Conservation (phyloP, 2,113 vertebrate genomes). For the Rhinogobius similis region DNA sequence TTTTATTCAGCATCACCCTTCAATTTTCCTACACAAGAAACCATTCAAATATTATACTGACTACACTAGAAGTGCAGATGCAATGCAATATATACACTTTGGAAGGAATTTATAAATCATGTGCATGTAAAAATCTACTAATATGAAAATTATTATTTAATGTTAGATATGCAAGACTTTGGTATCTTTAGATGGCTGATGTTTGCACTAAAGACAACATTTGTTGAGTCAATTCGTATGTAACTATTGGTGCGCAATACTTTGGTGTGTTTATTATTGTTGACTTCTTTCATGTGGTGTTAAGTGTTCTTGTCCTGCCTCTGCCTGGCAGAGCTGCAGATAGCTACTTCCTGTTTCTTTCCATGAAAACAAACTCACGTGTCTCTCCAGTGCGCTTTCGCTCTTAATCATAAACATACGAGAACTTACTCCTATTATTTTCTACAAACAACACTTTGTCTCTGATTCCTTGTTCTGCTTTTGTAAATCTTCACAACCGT, state of each 20-base stretch:
- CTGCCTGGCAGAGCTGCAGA: conserved; percentile 24
- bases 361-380: conserved; percentile 81
- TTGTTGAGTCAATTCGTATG: not conserved
- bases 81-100: not conserved
- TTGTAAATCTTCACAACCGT: conserved; percentile 29
- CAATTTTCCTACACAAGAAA: too few relatives aligned
- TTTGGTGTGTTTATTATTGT: not conserved
- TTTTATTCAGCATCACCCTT: conserved; percentile 6
- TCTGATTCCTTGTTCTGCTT: not conserved
- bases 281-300: not conserved
- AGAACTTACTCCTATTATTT: not conserved
- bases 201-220: too few relatives aligned
- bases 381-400: conserved; percentile 51
- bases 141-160: not conserved
- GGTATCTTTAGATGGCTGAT: not conserved
- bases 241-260: not conserved
- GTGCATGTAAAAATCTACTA: not conserved
- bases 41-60: too few relatives aligned
- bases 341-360: conserved; percentile 66
- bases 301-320: not conserved
- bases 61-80: not conserved
- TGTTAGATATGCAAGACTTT: not conserved
- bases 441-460: not conserved
- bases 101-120: not conserved
- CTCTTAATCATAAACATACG: conserved; percentile 6